Conservation (phyloP, 2,888 invertebrate genomes). For the Drosophila colorata region DNA sequence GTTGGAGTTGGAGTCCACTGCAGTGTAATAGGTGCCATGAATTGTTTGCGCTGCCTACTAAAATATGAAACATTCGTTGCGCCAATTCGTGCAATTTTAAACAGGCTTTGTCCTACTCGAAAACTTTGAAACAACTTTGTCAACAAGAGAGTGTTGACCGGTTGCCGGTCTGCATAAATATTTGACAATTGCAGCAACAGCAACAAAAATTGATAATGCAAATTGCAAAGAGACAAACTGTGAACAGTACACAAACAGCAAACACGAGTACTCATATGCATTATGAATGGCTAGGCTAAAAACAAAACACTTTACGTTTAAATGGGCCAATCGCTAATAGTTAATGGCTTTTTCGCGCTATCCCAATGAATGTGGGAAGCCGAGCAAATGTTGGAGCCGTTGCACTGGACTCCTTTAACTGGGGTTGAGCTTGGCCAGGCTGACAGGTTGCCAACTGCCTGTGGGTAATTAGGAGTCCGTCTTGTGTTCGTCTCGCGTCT, state of each 20-base stretch:
- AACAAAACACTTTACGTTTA: slow-evolving; percentile 7
- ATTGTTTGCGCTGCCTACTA: neutral
- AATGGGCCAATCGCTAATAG: slow-evolving; percentile 42
- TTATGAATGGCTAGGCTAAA: slow-evolving; percentile 9
- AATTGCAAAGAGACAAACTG: slow-evolving; percentile 4
- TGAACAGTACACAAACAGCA: neutral
- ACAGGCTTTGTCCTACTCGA: neutral
- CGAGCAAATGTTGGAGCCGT: slow-evolving; percentile 24
- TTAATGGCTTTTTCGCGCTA: slow-evolving; percentile 22
- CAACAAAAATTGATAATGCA: slow-evolving; percentile 48
- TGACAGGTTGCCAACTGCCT: slow-evolving; percentile 8
- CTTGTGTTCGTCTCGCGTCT: slow-evolving; percentile 35
- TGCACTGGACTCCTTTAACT: neutral
- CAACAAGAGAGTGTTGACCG: slow-evolving; percentile 9
- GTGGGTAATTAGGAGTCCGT: slow-evolving; percentile 34
- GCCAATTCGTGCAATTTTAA: neutral
- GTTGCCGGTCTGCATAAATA: slow-evolving; percentile 36
- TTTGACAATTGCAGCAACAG: slow-evolving; percentile 32
- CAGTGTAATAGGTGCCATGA: slow-evolving; percentile 1
- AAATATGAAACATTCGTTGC: neutral
- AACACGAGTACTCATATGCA: slow-evolving; percentile 8
- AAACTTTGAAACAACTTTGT: slow-evolving; percentile 2
- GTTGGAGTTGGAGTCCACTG: neutral
- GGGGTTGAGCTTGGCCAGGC: neutral
- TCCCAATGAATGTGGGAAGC: slow-evolving; percentile 48